Base-by-base conservation (phyloP, 2,888 invertebrate genomes). In the Ommatoiulus sabulosus region DNA sequence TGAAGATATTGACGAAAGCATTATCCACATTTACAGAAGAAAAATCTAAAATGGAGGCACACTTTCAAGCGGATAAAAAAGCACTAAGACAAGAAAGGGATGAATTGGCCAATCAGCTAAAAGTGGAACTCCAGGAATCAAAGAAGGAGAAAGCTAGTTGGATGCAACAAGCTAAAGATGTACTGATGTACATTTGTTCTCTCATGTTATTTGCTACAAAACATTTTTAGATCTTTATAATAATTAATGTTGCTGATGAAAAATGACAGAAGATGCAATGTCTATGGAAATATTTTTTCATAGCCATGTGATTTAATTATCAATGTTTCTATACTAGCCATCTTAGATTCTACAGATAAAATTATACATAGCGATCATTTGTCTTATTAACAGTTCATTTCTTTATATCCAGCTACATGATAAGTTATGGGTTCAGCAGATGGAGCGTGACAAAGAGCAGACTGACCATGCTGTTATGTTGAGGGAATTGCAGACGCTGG, bases 21-120 rank as follows among this genome's bases (percentile, higher is more conserved):
- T 92, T 97, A 86, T 95, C 96, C 0, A 96, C 96, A 0, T 93
- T 97, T 48, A 95, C 96, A 0, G 95, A 95, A 4, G 97, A 97
- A 92, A 97, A 97, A 91, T 95, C 96, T 0, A 95, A 96, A 85
- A 95, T 97, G 95, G 97, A 97, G 93, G 95, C 96, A 87, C 96
- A 95, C 84, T 97, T 96, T 92, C 96, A 96, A 84, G 92, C 93
- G n/a, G 94, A 94, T 89, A 93, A 93, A 89, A 93, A 93, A 90
- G 91, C 92, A 87, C 91, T 94, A 15, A 91, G 93, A 92, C 91
- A 91, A 90, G 92, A 93, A 90, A 91, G 92, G 90, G 93, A 93
- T 87, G 92, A 91, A n/a, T 89, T 92, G 48, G 91, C 91, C 88
- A 90, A 90, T 48, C 91, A 91, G 89, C 44, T 92, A 12, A 46